Base-by-base conservation (phyloP, 2,797 vertebrate species). In the Gadopsis marmoratus region DNA sequence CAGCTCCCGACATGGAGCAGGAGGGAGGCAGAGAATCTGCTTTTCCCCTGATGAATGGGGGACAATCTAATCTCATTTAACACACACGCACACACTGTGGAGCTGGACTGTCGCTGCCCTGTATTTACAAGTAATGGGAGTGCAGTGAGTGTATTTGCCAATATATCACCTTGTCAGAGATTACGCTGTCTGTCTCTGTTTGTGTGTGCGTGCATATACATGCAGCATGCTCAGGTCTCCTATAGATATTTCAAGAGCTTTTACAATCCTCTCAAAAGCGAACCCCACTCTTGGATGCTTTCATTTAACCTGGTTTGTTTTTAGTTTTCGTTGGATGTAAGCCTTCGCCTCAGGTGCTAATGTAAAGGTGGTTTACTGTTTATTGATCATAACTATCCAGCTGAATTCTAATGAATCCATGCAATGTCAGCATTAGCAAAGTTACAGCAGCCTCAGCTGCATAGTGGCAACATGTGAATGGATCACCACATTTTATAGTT, bases 21-120 rank as follows among this genome's bases (percentile, higher is more conserved):
- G 81, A 90, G 89, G 88, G 87, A 92, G 84, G 70, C 71, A 63
- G 89, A 81, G 86, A 89, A 89, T 92, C 85, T 81, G 82, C 74
- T 88, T 88, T 81, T 77, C 74, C 78, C 62, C 85, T 87, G 90
- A 93, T 91, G 82, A 92, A 92, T 86, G 81, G 51, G 74, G 87
- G 74, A 89, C 84, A 76, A 81, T 78, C 65, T 71, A 70, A 86
- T 71, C 71, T 78, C 45, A 56, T 59, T 64, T 41, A 48, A 81
- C 73, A 74, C 71, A 79, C 75, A 72, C 64, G 56, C 68, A 79
- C 41, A 68, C 53, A 47, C 45, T 56, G 37, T 68, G 45, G 58
- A 59, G 23, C 65, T 69, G 72, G 47, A 77, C 73, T 86, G 47
- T 69, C 64, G 78, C 79, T 63, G 79, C 76, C 74, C 77, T 89